A percentile compares a stretch with the other conserved stretches of the same genome.
These are phyloP conservation scores for Cephalopterus ornatus DNA, from an alignment of 2,113 vertebrate species.

Conservation along the genomic window DNA sequence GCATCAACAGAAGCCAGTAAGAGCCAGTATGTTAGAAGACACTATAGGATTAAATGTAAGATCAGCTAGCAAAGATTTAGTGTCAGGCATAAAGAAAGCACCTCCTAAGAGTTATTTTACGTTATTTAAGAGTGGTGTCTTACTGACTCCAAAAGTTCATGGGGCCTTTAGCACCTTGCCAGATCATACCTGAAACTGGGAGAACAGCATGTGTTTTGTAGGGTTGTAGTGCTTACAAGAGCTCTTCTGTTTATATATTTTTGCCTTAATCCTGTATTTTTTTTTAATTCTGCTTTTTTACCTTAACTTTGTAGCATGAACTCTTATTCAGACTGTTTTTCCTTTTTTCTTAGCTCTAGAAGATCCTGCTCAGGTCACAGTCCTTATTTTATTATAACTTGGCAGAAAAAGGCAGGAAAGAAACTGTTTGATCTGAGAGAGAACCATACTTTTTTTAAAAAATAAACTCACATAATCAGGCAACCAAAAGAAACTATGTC, in stretches of 20 bases:
- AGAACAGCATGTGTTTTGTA: neutral
- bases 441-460: neutral
- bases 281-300: neutral
- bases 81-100: neutral
- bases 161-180: neutral
- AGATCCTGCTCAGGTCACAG: constrained; percentile 30
- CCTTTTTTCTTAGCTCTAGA: constrained; percentile 5
- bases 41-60: neutral
- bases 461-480: constrained; percentile 2
- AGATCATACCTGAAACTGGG: neutral
- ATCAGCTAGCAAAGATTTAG: neutral
- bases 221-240: neutral
- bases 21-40: neutral
- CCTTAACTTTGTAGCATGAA: neutral
- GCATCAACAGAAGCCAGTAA: neutral
- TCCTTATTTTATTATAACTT: constrained; percentile 47
- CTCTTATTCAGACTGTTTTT: neutral
- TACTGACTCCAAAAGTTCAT: neutral
- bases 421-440: constrained; percentile 23
- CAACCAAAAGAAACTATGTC: constrained; percentile 39
- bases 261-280: neutral
- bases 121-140: neutral
- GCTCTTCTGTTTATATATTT: neutral
- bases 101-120: neutral
- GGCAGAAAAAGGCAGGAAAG: constrained; percentile 19